These are phyloP conservation scores for Rhegmatorhina hoffmannsi DNA, from an alignment of 2,113 vertebrate species.

Conservation along the genomic window DNA sequence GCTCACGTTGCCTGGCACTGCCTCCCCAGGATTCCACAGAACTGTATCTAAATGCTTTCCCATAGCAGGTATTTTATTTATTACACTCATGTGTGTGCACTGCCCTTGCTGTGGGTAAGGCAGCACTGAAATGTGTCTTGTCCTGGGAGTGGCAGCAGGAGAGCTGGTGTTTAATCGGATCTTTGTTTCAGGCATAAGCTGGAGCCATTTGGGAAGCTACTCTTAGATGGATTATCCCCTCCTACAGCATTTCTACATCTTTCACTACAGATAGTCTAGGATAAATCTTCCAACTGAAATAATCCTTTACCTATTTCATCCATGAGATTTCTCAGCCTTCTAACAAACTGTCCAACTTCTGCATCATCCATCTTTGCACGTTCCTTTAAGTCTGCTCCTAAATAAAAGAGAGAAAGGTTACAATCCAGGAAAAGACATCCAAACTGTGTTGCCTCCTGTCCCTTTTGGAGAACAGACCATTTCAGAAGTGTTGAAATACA, in stretches of 20 bases:
- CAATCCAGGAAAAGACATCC: neutral
- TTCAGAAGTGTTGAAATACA: neutral
- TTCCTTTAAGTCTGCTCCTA: slow-evolving; percentile 95
- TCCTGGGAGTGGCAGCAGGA: neutral
- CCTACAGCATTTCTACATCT: neutral
- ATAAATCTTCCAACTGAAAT: neutral
- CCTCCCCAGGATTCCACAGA: neutral
- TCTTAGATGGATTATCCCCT: neutral
- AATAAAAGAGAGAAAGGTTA: neutral
- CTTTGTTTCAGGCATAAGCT: neutral
- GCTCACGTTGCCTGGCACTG: neutral
- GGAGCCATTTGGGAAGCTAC: neutral
- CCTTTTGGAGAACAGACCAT: neutral
- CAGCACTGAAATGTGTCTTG: neutral
- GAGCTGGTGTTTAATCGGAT: neutral
- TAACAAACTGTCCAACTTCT: slow-evolving; percentile 87
- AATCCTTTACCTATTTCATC: slow-evolving; percentile 85
- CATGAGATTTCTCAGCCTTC: slow-evolving; percentile 88
- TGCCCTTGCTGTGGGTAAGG: neutral
- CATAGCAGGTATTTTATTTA: neutral
- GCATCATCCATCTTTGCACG: slow-evolving; percentile 84
- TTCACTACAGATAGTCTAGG: neutral
- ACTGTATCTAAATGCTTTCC: neutral
- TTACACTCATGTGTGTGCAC: neutral
- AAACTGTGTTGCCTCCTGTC: neutral